Conservation (phyloP, 2,797 vertebrate genomes). For the Eulemur albifrons region DNA sequence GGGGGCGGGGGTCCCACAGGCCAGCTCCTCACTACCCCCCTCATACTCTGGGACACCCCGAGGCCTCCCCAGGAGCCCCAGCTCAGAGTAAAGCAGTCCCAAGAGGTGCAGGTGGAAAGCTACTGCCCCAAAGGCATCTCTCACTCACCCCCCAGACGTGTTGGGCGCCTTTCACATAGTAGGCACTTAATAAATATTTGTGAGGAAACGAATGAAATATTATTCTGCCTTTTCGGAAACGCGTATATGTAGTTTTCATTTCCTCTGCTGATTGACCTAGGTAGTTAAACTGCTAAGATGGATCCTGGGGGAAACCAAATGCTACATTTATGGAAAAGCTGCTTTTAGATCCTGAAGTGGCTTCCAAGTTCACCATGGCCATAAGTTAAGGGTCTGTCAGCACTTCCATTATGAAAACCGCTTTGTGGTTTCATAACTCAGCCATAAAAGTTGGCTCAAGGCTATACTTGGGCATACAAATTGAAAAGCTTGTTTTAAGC, state of each 20-base stretch:
- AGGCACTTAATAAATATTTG: constrained; percentile 65
- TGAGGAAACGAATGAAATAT: constrained; percentile 40
- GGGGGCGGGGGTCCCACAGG: neutral
- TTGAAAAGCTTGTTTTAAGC: constrained; percentile 72
- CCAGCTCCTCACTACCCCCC: neutral
- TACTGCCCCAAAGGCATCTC: neutral
- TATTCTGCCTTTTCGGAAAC: constrained; percentile 57
- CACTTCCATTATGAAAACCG: constrained; percentile 66
- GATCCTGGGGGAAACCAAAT: constrained; percentile 70
- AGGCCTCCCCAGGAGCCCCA: neutral
- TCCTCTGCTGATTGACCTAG: constrained; percentile 70
- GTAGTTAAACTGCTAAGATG: constrained; percentile 67
- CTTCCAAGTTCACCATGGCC: constrained; percentile 57
- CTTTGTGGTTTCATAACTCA: constrained; percentile 75
- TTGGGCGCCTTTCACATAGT: constrained; percentile 18
- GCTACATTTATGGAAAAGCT: constrained; percentile 63
- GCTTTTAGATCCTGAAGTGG: constrained; percentile 49
- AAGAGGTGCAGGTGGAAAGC: neutral
- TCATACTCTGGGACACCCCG: accelerated
- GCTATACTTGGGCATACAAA: constrained; percentile 64
- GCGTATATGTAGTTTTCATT: constrained; percentile 63
- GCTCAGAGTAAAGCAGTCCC: neutral
- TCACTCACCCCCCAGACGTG: neutral
- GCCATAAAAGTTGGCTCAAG: constrained; percentile 68
- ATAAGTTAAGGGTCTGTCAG: constrained; percentile 71